A percentile compares a stretch with the other conserved stretches of the same genome.
Conservation (phyloP, 2,888 invertebrate species). For the Tetragonula carbonaria region DNA sequence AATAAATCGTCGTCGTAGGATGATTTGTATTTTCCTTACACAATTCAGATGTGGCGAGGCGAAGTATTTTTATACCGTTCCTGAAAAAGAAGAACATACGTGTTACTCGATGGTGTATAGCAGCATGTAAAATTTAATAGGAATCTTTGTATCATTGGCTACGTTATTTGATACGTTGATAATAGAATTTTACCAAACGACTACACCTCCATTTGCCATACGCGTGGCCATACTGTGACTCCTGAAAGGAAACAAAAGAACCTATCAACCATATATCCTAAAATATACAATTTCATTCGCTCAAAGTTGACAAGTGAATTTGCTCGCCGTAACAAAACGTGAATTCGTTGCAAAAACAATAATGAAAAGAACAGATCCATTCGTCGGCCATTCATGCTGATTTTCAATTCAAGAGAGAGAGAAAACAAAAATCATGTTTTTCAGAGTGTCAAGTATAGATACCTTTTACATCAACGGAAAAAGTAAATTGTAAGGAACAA, state of each 20-base stretch:
- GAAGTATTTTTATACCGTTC: not conserved
- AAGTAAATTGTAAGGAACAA: not conserved
- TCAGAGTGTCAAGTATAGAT: not conserved
- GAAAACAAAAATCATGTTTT: not conserved
- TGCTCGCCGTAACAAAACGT: not conserved
- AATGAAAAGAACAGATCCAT: not conserved
- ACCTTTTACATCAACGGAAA: not conserved
- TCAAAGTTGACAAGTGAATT: not conserved
- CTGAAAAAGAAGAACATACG: not conserved
- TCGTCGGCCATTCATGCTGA: not conserved
- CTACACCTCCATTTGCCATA: conserved; percentile 2
- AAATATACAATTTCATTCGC: not conserved
- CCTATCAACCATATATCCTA: not conserved
- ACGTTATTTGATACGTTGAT: not conserved
- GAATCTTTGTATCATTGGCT: not conserved
- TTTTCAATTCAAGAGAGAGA: not conserved
- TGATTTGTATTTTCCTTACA: not conserved
- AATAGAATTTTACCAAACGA: conserved; percentile 16
- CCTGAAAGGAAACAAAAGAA: not conserved
- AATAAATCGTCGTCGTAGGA: not conserved
- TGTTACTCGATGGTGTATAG: not conserved
- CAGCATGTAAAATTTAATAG: not conserved
- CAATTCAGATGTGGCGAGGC: too few species aligned
- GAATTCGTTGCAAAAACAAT: not conserved
- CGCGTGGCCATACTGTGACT: conserved; percentile 9